Evolutionary conservation across 2,888 invertebrate genomes (phyloP).

Genomic region (Drosophila hamatofila): DNA sequence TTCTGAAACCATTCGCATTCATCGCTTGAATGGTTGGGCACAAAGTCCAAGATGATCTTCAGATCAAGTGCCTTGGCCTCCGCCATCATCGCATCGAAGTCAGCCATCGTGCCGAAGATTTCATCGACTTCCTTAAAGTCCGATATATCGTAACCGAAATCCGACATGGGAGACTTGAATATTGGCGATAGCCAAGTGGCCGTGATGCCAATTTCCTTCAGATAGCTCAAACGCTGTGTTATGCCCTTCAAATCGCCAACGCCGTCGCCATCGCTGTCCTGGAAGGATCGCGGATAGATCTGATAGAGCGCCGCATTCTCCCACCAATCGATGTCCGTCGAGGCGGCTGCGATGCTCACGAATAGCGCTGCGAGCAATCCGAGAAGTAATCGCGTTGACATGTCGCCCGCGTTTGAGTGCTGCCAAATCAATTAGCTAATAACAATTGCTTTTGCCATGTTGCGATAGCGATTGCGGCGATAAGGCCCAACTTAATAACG

Average conservation of each 20-base stretch:
- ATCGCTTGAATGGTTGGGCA: conserved; percentile 92
- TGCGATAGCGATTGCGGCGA: conserved; percentile 44
- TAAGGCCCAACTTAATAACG: conserved; percentile 39
- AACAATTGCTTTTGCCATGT: conserved; percentile 53
- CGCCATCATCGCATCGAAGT: conserved; percentile 88
- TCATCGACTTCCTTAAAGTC: conserved; percentile 89
- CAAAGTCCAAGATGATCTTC: conserved; percentile 88
- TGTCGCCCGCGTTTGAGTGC: conserved; percentile 64
- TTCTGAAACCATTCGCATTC: conserved; percentile 94
- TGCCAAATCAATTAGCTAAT: conserved; percentile 62
- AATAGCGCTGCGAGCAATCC: conserved; percentile 38
- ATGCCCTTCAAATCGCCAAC: conserved; percentile 93
- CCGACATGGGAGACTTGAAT: conserved; percentile 90
- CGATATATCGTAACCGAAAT: conserved; percentile 92
- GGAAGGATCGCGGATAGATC: conserved; percentile 93
- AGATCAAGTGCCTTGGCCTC: conserved; percentile 86
- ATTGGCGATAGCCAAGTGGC: conserved; percentile 91
- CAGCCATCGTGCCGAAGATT: conserved; percentile 88
- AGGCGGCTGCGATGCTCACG: conserved; percentile 3
- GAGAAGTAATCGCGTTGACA: conserved; percentile 65
- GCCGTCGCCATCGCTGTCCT: conserved; percentile 93
- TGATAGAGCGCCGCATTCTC: conserved; percentile 93
- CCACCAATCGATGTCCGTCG: conserved; percentile 90
- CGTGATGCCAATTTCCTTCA: conserved; percentile 89
- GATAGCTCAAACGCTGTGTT: conserved; percentile 87